Evolutionary conservation across 2,888 invertebrate species (phyloP).

Genomic region (Apantesis nais): DNA sequence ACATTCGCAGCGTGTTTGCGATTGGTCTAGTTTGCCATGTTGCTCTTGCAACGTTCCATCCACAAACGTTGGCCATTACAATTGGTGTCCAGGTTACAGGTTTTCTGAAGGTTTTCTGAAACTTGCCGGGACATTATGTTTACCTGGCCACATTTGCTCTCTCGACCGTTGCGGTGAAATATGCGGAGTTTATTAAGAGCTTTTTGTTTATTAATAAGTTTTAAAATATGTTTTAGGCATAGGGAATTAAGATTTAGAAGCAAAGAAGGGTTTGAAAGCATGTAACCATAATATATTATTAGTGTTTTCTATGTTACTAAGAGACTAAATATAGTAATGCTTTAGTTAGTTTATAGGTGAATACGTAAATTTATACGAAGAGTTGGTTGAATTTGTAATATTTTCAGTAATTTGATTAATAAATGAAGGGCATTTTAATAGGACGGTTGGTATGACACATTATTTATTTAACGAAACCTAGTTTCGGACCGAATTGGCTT

Average conservation of each 20-base stretch:
- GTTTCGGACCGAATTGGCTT: background rate
- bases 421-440: slow-evolving; percentile 2
- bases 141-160: too few species aligned
- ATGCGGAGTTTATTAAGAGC: too few species aligned
- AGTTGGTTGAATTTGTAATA: background rate
- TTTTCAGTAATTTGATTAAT: background rate
- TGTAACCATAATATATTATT: background rate
- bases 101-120: too few species aligned
- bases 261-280: background rate
- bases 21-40: too few species aligned
- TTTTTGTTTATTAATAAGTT: too few species aligned
- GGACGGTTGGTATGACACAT: background rate
- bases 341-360: background rate
- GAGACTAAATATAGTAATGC: background rate
- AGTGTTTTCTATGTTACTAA: background rate
- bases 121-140: too few species aligned
- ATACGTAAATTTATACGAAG: background rate
- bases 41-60: too few species aligned
- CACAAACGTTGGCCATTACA: too few species aligned
- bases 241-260: background rate
- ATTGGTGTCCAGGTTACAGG: too few species aligned
- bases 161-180: too few species aligned
- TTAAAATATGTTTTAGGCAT: background rate
- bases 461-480: background rate
- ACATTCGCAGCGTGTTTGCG: too few species aligned